Evolutionary conservation across 2,113 vertebrate genomes (phyloP), one percentile per base, ranked within the genome.

Genomic region (Eurystomus gularis): DNA sequence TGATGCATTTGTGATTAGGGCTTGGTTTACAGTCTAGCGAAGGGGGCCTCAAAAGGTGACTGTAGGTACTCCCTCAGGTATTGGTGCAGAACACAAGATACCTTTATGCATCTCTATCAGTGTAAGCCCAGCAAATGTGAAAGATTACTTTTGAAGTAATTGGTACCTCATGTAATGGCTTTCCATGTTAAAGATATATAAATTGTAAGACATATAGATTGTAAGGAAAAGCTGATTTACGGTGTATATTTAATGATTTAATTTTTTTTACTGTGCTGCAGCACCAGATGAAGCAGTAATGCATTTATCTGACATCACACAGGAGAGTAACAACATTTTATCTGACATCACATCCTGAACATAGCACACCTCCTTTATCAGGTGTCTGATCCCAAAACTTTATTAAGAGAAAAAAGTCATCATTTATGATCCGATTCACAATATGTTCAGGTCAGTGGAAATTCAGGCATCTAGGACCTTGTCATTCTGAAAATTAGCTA

Each of bases 121-220:
- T 61, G 79, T 75, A 94, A 97, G 82, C 21, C 72, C 11, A 88
- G 79, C 79, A 95, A 96, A 96, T 51, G 37, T 96, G 93, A 91
- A 94, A 97, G 86, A 96, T 85, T 58, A 48, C 92, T 90, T 97
- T 62, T 88, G 91, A 96, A 95, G 96, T 96, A 98, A 97, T 91
- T 96, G 96, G 95, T 94, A 96, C 86, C 88, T 96, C 93, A 66
- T 64, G 80, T 90, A 96, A 96, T 81, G 84, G 49, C 25, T 57
- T n/a, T 82, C 85, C 89, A 55, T 72, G 86, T 94, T 96, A 97
- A 96, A 93, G 88, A 89, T 82, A 91, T 86, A 95, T 94, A 97
- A 97, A 97, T 96, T 97, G 98, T 86, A n/a, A n/a, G n/a, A n/a
- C n/a, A n/a, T n/a, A 97, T 93, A 97, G 57, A 91, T 64, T 95